These are phyloP conservation scores for Podarcis lilfordi DNA, from an alignment of 2,797 vertebrate species.

Conservation along the genomic window DNA sequence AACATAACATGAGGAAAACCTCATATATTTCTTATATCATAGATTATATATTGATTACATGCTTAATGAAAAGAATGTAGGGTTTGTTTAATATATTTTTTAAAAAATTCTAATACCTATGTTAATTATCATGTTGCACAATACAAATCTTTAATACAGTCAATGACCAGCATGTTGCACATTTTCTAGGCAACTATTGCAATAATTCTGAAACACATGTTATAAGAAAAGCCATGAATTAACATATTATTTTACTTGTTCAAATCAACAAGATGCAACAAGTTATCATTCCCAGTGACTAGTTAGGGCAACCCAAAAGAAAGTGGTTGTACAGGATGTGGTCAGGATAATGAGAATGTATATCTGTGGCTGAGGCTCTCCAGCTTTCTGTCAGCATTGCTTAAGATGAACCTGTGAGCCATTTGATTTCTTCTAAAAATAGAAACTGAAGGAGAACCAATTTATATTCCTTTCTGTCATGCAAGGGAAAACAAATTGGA, in stretches of 20 bases:
- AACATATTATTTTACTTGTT: neutral
- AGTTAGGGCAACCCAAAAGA: constrained; percentile 14
- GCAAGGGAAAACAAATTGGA: constrained; percentile 30
- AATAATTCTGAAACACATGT: neutral
- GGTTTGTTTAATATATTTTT: no score
- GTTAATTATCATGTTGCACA: neutral
- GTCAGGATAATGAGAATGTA: constrained; percentile 39
- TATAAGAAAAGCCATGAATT: neutral
- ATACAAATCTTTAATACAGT: no score
- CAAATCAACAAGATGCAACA: constrained; percentile 30
- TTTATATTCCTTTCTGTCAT: constrained; percentile 47
- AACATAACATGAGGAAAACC: neutral
- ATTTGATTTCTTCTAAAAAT: constrained; percentile 62
- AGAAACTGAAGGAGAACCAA: constrained; percentile 38
- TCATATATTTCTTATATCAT: neutral
- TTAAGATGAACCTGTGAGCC: constrained; percentile 47
- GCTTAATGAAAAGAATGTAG: neutral
- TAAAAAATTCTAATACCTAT: neutral
- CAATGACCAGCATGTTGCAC: neutral
- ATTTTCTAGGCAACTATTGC: neutral
- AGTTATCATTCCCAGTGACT: constrained; percentile 13
- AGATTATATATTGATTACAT: neutral
- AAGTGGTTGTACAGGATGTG: neutral
- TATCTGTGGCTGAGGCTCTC: constrained; percentile 16
- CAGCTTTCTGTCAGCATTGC: constrained; percentile 16